Evolutionary conservation across 92 coral and sea anemone genomes (phyloP).

Genomic region (Porites divaricata): DNA sequence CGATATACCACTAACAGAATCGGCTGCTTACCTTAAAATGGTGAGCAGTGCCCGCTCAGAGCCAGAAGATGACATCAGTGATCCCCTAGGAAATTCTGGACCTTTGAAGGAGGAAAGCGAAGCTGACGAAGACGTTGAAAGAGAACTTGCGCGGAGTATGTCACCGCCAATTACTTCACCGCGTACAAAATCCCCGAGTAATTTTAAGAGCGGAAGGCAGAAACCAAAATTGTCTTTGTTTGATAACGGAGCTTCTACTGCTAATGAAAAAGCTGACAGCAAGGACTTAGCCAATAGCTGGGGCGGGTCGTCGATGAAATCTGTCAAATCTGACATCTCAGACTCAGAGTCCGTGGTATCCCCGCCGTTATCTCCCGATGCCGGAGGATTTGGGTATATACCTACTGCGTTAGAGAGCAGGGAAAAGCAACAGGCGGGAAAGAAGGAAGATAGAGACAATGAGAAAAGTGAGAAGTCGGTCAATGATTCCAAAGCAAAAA

Average conservation of each 20-base stretch:
- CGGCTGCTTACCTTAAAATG: slow-evolving; percentile 90
- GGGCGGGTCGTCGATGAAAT: slow-evolving; percentile 81
- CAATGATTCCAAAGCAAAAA: slow-evolving; percentile 55
- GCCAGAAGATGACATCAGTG: slow-evolving; percentile 69
- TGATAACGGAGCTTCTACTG: slow-evolving; percentile 60
- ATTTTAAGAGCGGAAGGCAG: slow-evolving; percentile 70
- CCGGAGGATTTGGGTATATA: slow-evolving; percentile 58
- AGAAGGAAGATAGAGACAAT: slow-evolving; percentile 15
- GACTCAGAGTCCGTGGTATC: slow-evolving; percentile 67
- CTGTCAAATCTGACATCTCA: slow-evolving; percentile 62
- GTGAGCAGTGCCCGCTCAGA: slow-evolving; percentile 88
- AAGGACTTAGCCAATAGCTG: slow-evolving; percentile 88
- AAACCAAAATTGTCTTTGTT: slow-evolving; percentile 88
- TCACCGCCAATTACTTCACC: slow-evolving; percentile 86
- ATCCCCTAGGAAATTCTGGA: slow-evolving; percentile 57
- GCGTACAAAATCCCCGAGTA: slow-evolving; percentile 66
- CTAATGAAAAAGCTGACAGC: slow-evolving; percentile 62
- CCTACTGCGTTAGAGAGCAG: slow-evolving; percentile 72
- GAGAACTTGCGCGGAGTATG: slow-evolving; percentile 80
- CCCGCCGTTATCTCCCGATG: slow-evolving; percentile 90
- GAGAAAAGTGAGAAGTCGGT: slow-evolving; percentile 58
- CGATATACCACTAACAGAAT: slow-evolving; percentile 89
- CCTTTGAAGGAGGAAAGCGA: slow-evolving; percentile 70
- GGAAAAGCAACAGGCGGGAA: slow-evolving; percentile 10
- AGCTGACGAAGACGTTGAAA: slow-evolving; percentile 84